Evolutionary conservation across 23 tunicate genomes (phyloP), one percentile per base, ranked within the genome.

Genomic region (Halocynthia aurantium): DNA sequence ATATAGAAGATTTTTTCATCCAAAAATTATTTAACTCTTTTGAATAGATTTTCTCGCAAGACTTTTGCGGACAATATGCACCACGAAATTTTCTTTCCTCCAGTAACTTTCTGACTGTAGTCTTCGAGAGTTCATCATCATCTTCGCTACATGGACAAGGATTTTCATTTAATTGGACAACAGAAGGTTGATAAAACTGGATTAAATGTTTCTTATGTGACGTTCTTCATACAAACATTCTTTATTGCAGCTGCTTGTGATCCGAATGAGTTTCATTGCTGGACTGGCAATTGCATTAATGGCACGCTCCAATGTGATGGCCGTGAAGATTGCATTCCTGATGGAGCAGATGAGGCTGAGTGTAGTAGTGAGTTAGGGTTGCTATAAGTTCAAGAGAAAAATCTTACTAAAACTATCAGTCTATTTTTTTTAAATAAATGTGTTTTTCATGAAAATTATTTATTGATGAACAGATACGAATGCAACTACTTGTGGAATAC

Each of bases 271-370:
- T 51, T 74, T 53, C 78, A 64, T 12, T 74, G 78, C 56, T 74
- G 78, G 78, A 64, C 55, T 56, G 78, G 78, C 8, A 54, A 62
- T 11, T 74, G 78, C 69, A 74, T 74, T 49, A 53, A 74, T n/a
- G 78, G 22, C 19, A 17, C 78, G 31, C 15, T 53, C 49, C 17
- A 54, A 56, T 74, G 78, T 74, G 22, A 74, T n/a, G 63, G 63
- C 19, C 20, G 2, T 54, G 63, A 54, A 54, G 69, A 74, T 13
- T 74, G 78, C 21, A 62, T 64, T 8, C 15, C 56, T 54, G 78
- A 74, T 74, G 57, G 22, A 7, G 78, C 78, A 54, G 78, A 74
- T 64, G 78, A 74, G 31, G 78, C 78, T 8, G 55, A 12, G 13
- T 74, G 70, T 49, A 65, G 70, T 65, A 10, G 70, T 65, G 19